phyloP scores from a whole-genome alignment of 2,113 vertebrate genomes.

The Climacteris rufus region DNA sequence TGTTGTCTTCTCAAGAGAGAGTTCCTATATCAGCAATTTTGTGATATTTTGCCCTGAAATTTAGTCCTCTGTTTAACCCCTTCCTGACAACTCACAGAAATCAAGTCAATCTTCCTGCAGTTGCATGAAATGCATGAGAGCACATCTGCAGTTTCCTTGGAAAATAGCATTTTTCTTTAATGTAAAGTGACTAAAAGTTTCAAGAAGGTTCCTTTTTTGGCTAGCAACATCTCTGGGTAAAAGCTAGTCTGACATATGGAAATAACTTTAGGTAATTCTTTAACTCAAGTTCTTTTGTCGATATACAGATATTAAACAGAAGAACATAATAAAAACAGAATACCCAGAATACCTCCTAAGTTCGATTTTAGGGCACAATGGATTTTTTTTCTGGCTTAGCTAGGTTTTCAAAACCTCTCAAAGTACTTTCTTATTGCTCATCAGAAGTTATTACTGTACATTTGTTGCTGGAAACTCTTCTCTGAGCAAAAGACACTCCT shows the following conservation, averaged over 20 bases:
- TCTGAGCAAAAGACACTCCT: not conserved
- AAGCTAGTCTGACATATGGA: not conserved
- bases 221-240: not conserved
- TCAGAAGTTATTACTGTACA: not conserved
- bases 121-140: not conserved
- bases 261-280: not conserved
- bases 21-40: conserved; percentile 42
- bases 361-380: not conserved
- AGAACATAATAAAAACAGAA: not conserved
- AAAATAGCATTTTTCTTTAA: not conserved
- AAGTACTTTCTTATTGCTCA: not conserved
- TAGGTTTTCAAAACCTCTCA: not conserved
- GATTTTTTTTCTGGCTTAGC: not conserved
- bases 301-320: not conserved
- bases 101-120: not conserved
- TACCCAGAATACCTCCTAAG: rapidly evolving
- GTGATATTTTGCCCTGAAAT: conserved; percentile 11
- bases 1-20: conserved; percentile 40
- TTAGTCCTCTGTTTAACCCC: conserved; percentile 36
- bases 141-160: not conserved
- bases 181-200: not conserved
- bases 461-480: not conserved
- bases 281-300: not conserved
- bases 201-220: not conserved
- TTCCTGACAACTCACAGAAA: not conserved